Base-by-base conservation (phyloP, 2,797 vertebrate genomes). In the Melanotaenia pygmaea region DNA sequence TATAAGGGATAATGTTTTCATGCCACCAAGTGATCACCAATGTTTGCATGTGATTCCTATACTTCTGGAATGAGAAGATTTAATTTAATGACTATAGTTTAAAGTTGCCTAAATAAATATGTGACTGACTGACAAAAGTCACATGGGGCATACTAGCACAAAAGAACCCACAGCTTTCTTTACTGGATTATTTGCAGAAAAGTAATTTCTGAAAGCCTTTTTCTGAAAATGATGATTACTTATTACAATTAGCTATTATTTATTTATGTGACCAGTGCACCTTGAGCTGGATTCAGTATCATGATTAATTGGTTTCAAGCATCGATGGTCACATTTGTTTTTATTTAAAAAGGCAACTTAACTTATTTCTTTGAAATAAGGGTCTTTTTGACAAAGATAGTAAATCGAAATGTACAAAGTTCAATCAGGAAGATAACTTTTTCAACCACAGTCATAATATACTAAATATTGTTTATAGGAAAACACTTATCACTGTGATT, bases 401-500 rank as follows among this genome's bases (percentile, higher is more conserved):
- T 7, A 20, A 5, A 18, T 45, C 18, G 5, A 6, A 45, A 18
- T 45, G 43, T 45, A 45, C 43, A 51, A 30, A 40, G 5, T 59
- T 57, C 5, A 57, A 62, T 60, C 37, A 56, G 57, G 13, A 45
- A 45, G 5, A 18, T 2, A 2, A 16, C 43, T 45, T 20, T 5
- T 18, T 45, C 5, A 45, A 45, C 43, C 13, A 45, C 14, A 20
- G 43, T 18, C 2, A 20, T 45, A 7, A 45, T 45, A 45, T 5
- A 45, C 16, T 18, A 45, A 3, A 30, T 18, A 45, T 6, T 18
- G 3, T 45, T 6, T 50, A 30, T 37, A 75, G 62, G 16, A 68
- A 74, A 35, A 72, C 54, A 77, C 79, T 81, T 77, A 70, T 70
- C 54, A 68, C 75, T 59, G 53, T 40, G 43, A 65, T 71, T 73